Evolutionary conservation across 2,888 invertebrate species (phyloP).

Genomic region (Phyto melanocephala): DNA sequence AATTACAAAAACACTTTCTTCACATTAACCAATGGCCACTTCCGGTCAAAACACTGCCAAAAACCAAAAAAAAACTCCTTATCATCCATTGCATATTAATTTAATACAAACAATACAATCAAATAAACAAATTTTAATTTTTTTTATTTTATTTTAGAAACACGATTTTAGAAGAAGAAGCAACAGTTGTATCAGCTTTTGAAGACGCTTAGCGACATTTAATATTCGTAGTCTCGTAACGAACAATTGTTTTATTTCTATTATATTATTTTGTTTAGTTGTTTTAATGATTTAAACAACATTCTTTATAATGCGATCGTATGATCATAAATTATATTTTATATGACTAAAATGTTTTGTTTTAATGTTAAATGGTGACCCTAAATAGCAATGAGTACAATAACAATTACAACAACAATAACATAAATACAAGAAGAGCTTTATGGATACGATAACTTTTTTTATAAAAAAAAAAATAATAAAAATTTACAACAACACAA

Average conservation of each 20-base stretch:
- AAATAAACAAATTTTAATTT: neutral
- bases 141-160: conserved; percentile 8
- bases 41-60: conserved; percentile 59
- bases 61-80: conserved; percentile 28
- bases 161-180: neutral
- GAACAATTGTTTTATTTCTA: conserved; percentile 36
- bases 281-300: conserved; percentile 45
- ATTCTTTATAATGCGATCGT: conserved; percentile 25
- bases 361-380: conserved; percentile 58
- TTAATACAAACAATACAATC: conserved; percentile 2
- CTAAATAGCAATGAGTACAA: conserved; percentile 45
- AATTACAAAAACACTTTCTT: conserved; percentile 62
- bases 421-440: neutral
- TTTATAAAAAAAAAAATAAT: neutral
- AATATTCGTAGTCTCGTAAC: conserved; percentile 10
- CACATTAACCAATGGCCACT: conserved; percentile 60
- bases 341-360: conserved; percentile 60
- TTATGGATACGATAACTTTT: neutral
- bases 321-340: conserved; percentile 61
- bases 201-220: conserved; percentile 2
- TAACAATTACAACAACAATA: neutral
- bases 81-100: conserved; percentile 51
- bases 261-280: conserved; percentile 47
- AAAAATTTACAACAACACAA: neutral
- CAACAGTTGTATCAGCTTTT: neutral